These are phyloP conservation scores for Toxotes jaculatrix DNA, from an alignment of 2,113 vertebrate genomes.

Conservation along the genomic window DNA sequence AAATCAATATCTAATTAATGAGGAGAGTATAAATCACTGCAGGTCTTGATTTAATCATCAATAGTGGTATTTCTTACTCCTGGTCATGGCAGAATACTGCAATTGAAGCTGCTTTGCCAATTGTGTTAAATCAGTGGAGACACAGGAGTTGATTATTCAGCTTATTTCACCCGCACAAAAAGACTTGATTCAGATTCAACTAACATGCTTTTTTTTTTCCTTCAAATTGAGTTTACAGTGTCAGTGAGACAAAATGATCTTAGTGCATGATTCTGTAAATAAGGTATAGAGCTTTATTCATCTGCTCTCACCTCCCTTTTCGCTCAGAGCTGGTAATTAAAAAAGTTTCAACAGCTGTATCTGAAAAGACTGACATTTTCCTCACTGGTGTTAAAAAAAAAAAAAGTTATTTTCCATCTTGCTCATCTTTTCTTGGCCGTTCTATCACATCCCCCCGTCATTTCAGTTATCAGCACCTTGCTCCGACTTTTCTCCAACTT, in stretches of 20 bases:
- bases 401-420: slow-evolving; percentile 38
- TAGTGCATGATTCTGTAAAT: neutral
- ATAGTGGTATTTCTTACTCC: slow-evolving; percentile 68
- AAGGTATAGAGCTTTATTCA: neutral
- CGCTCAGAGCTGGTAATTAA: slow-evolving; percentile 26
- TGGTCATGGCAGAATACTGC: slow-evolving; percentile 63
- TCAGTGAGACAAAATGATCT: neutral
- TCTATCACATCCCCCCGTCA: slow-evolving; percentile 34
- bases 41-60: slow-evolving; percentile 72
- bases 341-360: slow-evolving; percentile 28
- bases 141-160: slow-evolving; percentile 31
- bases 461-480: slow-evolving; percentile 57
- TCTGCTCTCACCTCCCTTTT: neutral
- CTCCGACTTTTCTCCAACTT: slow-evolving; percentile 31
- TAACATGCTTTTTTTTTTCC: neutral
- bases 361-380: slow-evolving; percentile 30
- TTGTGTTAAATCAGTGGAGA: slow-evolving; percentile 51
- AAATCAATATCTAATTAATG: slow-evolving; percentile 82
- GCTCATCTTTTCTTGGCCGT: neutral
- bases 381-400: neutral
- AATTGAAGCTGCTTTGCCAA: slow-evolving; percentile 42
- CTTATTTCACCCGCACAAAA: slow-evolving; percentile 28
- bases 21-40: slow-evolving; percentile 74
- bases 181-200: slow-evolving; percentile 1
- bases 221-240: neutral